Evolutionary conservation across 2,888 invertebrate genomes (phyloP), one percentile per base, ranked within the genome.

Genomic region (Lasioglossum marginatum): DNA sequence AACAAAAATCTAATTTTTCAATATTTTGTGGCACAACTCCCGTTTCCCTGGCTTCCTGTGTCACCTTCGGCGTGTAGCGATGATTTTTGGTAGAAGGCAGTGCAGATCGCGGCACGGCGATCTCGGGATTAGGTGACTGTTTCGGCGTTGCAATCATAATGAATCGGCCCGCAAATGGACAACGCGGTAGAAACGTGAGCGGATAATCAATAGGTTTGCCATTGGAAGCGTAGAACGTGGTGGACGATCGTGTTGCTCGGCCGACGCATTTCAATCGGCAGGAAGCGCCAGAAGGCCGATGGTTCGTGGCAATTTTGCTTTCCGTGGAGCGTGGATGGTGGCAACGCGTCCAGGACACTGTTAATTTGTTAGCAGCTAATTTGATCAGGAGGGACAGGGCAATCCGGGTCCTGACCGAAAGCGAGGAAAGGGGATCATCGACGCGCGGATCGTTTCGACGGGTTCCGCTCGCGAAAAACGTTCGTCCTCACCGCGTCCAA

Each of bases 341-440:
- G 37, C 48, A 48, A 8, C 19, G 48, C 60, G 19, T 12, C 45
- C 57, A 66, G 60, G 43, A 72, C 87, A 73, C 82, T 85, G 88
- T 90, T 91, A 90, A 91, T 92, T 92, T 91, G 91, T 91, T 92
- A 92, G 92, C 90, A 91, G 88, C 79, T 92, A 92, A 92, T 93
- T 88, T 79, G 88, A 83, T 83, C 79, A 63, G 74, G 19, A 40
- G 5, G 37, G 3, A 70, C 40, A 2, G 23, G 40, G 0, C 19
- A 19, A 8, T 23, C 57, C n/a, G 12, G 19, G 68, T 68, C 37
- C 37, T 34, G 40, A 2, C 40, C 23, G 23, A 40, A n/a, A 12
- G 40, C 40, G 70, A 40, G 10, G 23, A 57, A n/a, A n/a, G n/a
- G 68, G 19, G 8, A 40, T 4, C 68, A 12, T 2, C 23, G 37